phyloP scores from a whole-genome alignment of 2,888 invertebrate species.

The Odontothrips loti region DNA sequence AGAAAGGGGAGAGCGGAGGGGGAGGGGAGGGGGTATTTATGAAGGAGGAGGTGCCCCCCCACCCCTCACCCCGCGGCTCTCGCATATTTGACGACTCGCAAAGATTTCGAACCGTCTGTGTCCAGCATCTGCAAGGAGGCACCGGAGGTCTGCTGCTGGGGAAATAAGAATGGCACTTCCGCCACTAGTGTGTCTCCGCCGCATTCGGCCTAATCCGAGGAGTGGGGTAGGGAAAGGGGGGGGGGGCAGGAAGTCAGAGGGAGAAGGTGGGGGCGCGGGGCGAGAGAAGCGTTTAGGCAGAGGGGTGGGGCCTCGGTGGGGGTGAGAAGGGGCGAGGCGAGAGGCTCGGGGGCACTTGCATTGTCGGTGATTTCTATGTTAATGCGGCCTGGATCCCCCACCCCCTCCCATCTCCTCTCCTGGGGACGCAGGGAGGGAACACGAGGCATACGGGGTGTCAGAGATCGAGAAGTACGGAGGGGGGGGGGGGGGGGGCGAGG shows the following conservation, averaged over 20 bases:
- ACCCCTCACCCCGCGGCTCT: too few relatives aligned
- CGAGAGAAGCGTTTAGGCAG: neutral
- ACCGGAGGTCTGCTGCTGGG: too few relatives aligned
- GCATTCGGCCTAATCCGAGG: neutral
- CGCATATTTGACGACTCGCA: too few relatives aligned
- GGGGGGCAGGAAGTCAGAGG: neutral
- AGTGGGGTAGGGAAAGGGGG: neutral
- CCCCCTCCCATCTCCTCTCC: neutral
- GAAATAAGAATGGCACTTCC: too few relatives aligned
- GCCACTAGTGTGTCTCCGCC: too few relatives aligned
- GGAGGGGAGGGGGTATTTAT: too few relatives aligned
- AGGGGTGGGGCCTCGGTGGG: neutral
- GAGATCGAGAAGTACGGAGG: neutral
- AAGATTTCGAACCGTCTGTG: too few relatives aligned
- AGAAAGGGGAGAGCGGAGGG: neutral
- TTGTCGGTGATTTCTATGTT: conserved; percentile 24
- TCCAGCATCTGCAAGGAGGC: too few relatives aligned
- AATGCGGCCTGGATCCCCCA: conserved; percentile 11
- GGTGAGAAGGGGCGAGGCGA: neutral
- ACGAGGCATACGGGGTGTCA: conserved; percentile 12
- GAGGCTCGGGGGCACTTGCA: conserved; percentile 3
- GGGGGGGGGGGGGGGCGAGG: neutral
- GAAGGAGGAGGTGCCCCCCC: too few relatives aligned
- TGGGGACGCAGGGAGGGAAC: neutral
- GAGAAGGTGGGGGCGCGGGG: neutral